A percentile compares a stretch with the other conserved stretches of the same genome.
phyloP scores from a whole-genome alignment of 2,888 invertebrate genomes.

The Eutolmus rufibarbis region DNA sequence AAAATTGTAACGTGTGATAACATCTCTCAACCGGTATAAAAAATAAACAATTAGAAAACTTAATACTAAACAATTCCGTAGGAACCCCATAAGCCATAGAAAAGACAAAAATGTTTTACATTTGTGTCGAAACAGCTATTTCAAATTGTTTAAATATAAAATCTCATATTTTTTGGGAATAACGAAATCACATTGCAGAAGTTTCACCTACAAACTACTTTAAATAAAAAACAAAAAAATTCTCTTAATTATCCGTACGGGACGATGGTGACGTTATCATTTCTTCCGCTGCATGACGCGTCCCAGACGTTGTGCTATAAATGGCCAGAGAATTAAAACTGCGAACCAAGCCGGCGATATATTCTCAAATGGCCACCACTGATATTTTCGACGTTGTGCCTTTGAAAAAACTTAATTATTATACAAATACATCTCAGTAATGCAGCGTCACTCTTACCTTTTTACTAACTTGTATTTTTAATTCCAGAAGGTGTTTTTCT shows the following conservation, averaged over 20 bases:
- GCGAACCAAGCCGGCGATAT: conserved; percentile 63
- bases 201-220: conserved; percentile 30
- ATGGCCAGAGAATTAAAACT: conserved; percentile 60
- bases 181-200: conserved; percentile 41
- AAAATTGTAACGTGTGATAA: not conserved
- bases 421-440: not conserved
- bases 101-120: not conserved
- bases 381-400: conserved; percentile 55
- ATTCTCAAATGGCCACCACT: conserved; percentile 71
- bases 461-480: conserved; percentile 49
- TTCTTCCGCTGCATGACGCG: conserved; percentile 49
- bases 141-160: not conserved
- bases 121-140: not conserved
- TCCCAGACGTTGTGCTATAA: conserved; percentile 54
- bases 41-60: not conserved
- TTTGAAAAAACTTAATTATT: not conserved
- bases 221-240: conserved; percentile 26
- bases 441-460: not conserved
- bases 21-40: not conserved
- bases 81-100: conserved; percentile 11
- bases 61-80: not conserved
- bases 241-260: not conserved
- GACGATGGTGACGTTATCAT: conserved; percentile 10
- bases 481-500: conserved; percentile 56
- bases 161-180: conserved; percentile 30